Evolutionary conservation across 2,113 vertebrate species (phyloP).

Genomic region (Zootoca vivipara): DNA sequence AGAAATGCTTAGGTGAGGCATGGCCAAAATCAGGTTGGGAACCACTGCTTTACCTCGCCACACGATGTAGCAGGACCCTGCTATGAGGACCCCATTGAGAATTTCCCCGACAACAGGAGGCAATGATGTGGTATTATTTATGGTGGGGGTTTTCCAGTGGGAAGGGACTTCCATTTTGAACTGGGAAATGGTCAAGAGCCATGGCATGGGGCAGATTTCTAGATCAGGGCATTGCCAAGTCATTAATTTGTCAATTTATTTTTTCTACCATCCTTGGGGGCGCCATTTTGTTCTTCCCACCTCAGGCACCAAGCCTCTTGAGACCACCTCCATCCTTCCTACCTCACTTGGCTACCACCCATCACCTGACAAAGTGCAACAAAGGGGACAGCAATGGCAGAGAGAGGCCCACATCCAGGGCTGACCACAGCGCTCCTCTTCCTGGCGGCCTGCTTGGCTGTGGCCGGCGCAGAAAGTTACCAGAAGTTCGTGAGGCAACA

Average conservation of each 20-base stretch:
- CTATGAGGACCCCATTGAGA: neutral
- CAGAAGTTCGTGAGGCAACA: conserved; percentile 22
- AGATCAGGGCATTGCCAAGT: neutral
- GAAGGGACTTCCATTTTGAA: too few relatives aligned
- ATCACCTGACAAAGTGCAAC: neutral
- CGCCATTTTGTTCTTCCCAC: neutral
- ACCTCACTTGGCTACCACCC: neutral
- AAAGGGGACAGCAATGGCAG: neutral
- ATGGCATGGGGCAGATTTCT: neutral
- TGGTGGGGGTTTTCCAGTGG: neutral
- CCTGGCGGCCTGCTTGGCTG: neutral
- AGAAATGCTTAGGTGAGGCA: too few relatives aligned
- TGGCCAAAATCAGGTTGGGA: too few relatives aligned
- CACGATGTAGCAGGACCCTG: neutral
- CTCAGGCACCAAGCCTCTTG: neutral
- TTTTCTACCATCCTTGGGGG: neutral
- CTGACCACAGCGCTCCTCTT: neutral
- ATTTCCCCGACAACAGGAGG: too few relatives aligned
- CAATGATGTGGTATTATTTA: neutral
- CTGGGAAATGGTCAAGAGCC: fast-evolving
- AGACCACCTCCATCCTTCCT: neutral
- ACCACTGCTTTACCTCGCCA: too few relatives aligned
- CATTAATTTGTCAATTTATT: neutral
- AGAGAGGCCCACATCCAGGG: too few relatives aligned
- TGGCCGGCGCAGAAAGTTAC: neutral